These are phyloP conservation scores for Xestia xanthographa DNA, from an alignment of 2,888 invertebrate genomes.

Conservation along the genomic window DNA sequence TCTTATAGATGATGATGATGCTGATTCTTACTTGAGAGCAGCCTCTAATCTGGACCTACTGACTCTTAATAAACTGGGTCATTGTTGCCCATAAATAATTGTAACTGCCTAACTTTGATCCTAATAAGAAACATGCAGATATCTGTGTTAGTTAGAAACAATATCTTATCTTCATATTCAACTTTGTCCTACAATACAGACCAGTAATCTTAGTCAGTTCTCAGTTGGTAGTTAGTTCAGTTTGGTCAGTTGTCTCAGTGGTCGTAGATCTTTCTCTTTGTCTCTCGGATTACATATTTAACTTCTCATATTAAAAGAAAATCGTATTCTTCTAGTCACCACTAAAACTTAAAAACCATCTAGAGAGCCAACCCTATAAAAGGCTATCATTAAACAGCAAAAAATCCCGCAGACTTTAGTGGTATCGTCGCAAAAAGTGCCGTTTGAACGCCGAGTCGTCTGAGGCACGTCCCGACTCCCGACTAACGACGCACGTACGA, in stretches of 20 bases:
- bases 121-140: neutral
- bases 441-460: conserved; percentile 43
- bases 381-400: conserved; percentile 41
- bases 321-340: neutral
- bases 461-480: conserved; percentile 37
- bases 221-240: too few relatives aligned
- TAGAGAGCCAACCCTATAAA: conserved; percentile 42
- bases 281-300: neutral
- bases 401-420: conserved; percentile 49
- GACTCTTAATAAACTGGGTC: neutral
- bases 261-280: neutral
- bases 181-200: neutral
- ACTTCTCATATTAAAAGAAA: neutral
- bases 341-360: neutral
- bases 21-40: neutral
- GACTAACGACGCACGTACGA: conserved; percentile 50
- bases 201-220: neutral
- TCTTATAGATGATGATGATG: neutral
- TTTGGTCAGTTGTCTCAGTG: too few relatives aligned
- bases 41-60: neutral
- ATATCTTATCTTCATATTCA: neutral
- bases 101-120: neutral
- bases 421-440: conserved; percentile 50
- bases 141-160: neutral
- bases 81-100: neutral